Conservation (phyloP, 2,797 vertebrate species). For the Brachymystax lenok region DNA sequence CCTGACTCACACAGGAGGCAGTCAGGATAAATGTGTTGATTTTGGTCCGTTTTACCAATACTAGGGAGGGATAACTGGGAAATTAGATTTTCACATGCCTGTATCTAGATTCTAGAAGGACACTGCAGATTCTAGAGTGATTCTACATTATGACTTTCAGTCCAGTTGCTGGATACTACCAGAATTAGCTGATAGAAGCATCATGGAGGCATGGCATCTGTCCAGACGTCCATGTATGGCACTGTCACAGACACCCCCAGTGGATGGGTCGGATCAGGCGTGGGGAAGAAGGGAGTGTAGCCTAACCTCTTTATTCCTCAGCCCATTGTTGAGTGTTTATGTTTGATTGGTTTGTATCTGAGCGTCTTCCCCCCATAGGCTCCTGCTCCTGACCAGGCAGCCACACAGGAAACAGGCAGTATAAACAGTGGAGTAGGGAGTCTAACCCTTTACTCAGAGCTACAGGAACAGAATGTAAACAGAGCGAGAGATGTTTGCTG, state of each 20-base stretch:
- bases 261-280: constrained; percentile 2
- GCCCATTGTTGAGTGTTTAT: constrained; percentile 67
- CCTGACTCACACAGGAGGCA: constrained; percentile 33
- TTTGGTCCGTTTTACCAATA: neutral
- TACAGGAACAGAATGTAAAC: constrained; percentile 54
- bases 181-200: neutral
- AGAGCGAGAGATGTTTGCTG: constrained; percentile 7
- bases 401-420: constrained; percentile 70
- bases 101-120: neutral
- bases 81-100: neutral
- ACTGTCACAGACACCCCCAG: constrained; percentile 22
- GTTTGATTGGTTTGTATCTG: constrained; percentile 64
- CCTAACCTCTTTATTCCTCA: constrained; percentile 15
- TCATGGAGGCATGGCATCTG: neutral
- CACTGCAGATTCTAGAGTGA: too few species aligned
- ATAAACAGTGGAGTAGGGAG: constrained; percentile 67
- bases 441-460: constrained; percentile 45
- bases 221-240: neutral
- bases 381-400: constrained; percentile 47
- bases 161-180: neutral
- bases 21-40: neutral
- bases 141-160: neutral
- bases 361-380: constrained; percentile 57
- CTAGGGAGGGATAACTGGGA: neutral
- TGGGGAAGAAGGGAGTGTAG: constrained; percentile 23